phyloP scores from a whole-genome alignment of 2,113 vertebrate genomes.

The Corythornis vintsioides region DNA sequence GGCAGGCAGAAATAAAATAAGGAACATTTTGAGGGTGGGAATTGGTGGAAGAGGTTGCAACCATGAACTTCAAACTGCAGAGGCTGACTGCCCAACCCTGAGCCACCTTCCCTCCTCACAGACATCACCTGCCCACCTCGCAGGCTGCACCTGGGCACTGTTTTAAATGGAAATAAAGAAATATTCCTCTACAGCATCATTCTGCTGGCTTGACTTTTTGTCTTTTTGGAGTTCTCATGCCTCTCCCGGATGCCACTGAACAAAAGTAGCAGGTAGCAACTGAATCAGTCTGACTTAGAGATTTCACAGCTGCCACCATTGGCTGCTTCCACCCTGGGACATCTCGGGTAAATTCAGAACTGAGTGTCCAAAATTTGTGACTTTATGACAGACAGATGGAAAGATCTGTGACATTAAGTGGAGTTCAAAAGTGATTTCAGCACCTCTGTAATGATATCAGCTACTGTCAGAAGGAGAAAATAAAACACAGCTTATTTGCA shows the following conservation, averaged over 20 bases:
- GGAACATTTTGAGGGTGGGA: slow-evolving; percentile 37
- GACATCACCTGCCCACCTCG: neutral
- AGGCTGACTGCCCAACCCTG: neutral
- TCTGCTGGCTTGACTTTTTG: neutral
- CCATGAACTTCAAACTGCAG: neutral
- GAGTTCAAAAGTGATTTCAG: neutral
- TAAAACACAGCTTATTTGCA: neutral
- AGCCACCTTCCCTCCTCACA: neutral
- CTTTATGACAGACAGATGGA: neutral
- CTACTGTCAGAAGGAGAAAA: neutral
- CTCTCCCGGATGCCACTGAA: neutral
- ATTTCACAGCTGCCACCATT: neutral
- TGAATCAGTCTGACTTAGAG: neutral
- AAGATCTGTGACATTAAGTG: neutral
- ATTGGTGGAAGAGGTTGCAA: neutral
- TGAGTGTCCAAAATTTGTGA: neutral
- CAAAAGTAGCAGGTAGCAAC: neutral
- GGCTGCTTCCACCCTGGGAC: neutral
- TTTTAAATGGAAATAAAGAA: neutral
- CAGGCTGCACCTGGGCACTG: neutral
- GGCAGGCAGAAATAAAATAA: slow-evolving; percentile 40
- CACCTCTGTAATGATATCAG: neutral
- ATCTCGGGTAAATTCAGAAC: neutral
- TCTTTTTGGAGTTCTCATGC: neutral
- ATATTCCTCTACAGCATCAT: neutral